Conservation (phyloP, 2,888 invertebrate genomes). For the Hartigia nigra region DNA sequence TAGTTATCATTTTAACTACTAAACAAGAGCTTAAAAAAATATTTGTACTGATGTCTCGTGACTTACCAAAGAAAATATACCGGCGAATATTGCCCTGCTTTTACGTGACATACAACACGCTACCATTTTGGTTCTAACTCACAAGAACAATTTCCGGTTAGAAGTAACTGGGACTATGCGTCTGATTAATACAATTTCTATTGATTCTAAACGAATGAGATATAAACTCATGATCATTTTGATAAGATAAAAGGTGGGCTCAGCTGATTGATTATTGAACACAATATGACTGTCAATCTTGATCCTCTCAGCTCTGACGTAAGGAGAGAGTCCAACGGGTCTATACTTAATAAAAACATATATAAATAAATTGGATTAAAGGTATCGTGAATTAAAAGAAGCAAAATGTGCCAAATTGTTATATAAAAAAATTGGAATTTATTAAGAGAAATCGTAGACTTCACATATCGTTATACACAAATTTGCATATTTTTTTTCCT, state of each 20-base stretch:
- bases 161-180: not conserved
- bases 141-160: not conserved
- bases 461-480: not conserved
- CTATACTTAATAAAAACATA: not conserved
- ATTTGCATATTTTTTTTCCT: not conserved
- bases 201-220: slow-evolving; percentile 1
- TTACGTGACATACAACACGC: not conserved
- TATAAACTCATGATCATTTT: not conserved
- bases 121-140: not conserved
- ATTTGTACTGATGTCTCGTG: not conserved
- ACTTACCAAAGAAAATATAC: not conserved
- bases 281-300: not conserved
- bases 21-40: not conserved
- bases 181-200: slow-evolving; percentile 6
- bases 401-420: not conserved
- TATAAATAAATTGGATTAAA: not conserved
- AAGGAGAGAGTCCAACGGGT: not conserved
- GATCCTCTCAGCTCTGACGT: not conserved
- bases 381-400: not conserved
- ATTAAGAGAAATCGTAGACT: slow-evolving; percentile 11
- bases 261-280: slow-evolving; percentile 2
- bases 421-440: slow-evolving; percentile 25
- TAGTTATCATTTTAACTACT: not conserved
- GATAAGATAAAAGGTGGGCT: slow-evolving; percentile 1
- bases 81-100: not conserved